Percentiles rank a stretch among this genome's conserved stretches.
These are phyloP conservation scores for Danio aesculapii DNA, from an alignment of 2,797 vertebrate genomes.

Conservation along the genomic window DNA sequence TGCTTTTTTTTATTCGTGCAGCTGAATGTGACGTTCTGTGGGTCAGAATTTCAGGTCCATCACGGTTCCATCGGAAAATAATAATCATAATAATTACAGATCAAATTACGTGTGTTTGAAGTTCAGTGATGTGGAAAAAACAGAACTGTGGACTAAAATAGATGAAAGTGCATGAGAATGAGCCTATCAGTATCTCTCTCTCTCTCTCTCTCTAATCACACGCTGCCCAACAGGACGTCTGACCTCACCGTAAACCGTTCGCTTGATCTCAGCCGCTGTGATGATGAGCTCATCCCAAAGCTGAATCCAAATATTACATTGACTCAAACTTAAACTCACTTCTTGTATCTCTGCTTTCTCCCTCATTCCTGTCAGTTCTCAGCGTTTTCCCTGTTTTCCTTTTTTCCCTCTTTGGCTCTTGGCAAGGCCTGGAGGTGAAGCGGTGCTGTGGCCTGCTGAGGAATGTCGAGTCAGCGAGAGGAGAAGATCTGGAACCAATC, in stretches of 20 bases:
- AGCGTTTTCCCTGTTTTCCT: background rate
- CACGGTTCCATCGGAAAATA: slow-evolving; percentile 28
- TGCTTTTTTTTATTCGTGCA: slow-evolving; percentile 56
- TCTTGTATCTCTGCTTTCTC: slow-evolving; percentile 5
- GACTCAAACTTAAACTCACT: slow-evolving; percentile 33
- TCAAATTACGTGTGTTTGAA: slow-evolving; percentile 47
- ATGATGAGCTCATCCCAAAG: slow-evolving; percentile 21
- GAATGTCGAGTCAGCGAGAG: slow-evolving; percentile 83
- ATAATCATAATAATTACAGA: slow-evolving; percentile 56
- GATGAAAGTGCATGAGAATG: slow-evolving; percentile 45
- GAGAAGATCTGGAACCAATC: slow-evolving; percentile 82
- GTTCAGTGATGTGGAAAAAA: slow-evolving; percentile 38
- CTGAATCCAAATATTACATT: slow-evolving; percentile 13
- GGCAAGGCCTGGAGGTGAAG: slow-evolving; percentile 40
- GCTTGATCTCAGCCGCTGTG: slow-evolving; percentile 16
- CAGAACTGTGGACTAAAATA: slow-evolving; percentile 9
- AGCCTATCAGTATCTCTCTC: slow-evolving; percentile 11
- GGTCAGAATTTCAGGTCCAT: slow-evolving; percentile 56
- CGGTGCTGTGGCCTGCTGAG: slow-evolving; percentile 73
- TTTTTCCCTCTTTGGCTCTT: slow-evolving; percentile 14
- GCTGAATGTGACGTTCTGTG: slow-evolving; percentile 61
- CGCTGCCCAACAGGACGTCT: slow-evolving; percentile 11
- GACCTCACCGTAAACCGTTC: slow-evolving; percentile 17
- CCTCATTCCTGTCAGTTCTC: slow-evolving; percentile 19
- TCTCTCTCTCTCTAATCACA: background rate